These are phyloP conservation scores for Gulo gulo DNA, from an alignment of 2,113 vertebrate genomes.

Conservation along the genomic window DNA sequence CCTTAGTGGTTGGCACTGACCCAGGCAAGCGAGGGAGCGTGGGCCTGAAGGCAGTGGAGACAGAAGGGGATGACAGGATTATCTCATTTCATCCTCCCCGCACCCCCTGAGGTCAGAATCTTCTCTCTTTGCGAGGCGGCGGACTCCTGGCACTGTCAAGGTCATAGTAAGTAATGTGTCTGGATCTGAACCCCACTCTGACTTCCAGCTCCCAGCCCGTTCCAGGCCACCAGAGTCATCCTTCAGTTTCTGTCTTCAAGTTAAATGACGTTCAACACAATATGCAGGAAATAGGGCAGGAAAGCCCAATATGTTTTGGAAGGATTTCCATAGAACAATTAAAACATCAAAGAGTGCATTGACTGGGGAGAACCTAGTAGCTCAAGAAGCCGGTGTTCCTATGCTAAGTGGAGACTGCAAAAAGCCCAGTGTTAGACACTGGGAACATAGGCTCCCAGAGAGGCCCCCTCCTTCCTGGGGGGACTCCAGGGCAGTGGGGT, in stretches of 20 bases:
- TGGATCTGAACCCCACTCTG: background rate
- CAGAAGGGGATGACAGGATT: background rate
- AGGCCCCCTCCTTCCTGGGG: background rate
- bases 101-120: background rate
- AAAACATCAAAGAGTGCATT: background rate
- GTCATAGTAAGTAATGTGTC: background rate
- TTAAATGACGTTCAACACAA: background rate
- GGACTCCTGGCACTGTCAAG: background rate
- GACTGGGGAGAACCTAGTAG: background rate
- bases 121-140: background rate
- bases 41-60: background rate
- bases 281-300: background rate
- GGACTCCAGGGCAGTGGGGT: background rate
- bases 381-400: background rate
- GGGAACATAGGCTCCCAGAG: background rate
- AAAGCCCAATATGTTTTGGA: background rate
- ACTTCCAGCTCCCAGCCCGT: background rate
- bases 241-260: background rate
- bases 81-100: background rate
- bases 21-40: background rate
- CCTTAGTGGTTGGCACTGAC: background rate
- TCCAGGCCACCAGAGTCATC: background rate
- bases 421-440: background rate
- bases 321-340: background rate
- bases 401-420: background rate